Conservation (phyloP, 2,797 vertebrate species). For the Schizopygopsis malacanthus region DNA sequence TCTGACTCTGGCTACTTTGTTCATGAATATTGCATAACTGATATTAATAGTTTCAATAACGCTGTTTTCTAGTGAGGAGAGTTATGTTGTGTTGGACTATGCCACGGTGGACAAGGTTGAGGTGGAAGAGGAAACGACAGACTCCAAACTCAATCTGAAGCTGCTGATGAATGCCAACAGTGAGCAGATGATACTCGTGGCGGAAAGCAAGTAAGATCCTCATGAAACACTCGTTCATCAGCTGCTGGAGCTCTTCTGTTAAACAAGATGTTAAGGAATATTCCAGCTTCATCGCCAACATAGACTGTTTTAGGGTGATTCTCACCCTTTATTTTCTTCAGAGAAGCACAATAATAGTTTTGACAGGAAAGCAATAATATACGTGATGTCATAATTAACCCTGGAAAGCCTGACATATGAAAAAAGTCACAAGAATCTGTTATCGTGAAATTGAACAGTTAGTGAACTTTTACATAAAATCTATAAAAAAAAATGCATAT, state of each 20-base stretch:
- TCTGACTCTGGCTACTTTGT: background rate
- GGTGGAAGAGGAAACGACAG: constrained; percentile 76
- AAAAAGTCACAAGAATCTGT: background rate
- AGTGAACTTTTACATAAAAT: background rate
- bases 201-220: constrained; percentile 83
- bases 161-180: constrained; percentile 88
- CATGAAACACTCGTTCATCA: background rate
- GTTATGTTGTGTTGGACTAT: constrained; percentile 90
- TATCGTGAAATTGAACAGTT: background rate
- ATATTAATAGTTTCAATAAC: background rate
- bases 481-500: background rate
- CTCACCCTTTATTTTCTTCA: background rate
- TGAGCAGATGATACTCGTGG: constrained; percentile 81
- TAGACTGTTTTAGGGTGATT: background rate
- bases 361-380: background rate
- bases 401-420: background rate
- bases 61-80: constrained; percentile 84
- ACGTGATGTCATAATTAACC: background rate
- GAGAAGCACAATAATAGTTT: background rate
- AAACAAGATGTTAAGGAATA: background rate
- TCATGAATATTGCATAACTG: background rate
- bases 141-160: constrained; percentile 77
- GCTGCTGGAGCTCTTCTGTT: background rate
- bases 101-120: constrained; percentile 85
- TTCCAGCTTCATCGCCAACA: background rate